phyloP scores from a whole-genome alignment of 2,113 vertebrate genomes.

The Mustelus asterias region DNA sequence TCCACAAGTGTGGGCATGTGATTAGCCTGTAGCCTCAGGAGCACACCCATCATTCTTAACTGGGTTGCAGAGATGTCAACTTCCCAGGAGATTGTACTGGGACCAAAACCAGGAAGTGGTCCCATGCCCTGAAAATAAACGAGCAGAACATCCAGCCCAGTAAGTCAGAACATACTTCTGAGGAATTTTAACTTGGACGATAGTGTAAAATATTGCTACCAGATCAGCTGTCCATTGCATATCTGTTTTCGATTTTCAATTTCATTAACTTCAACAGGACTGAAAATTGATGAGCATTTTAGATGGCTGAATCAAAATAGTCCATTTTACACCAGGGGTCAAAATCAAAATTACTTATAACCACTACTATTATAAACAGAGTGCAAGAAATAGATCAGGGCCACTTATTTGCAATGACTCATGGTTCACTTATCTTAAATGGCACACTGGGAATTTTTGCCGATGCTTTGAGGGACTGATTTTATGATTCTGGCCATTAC shows the following conservation, averaged over 20 bases:
- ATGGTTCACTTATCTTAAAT: neutral
- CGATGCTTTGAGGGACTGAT: neutral
- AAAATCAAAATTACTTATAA: neutral
- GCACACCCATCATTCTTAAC: too few species aligned
- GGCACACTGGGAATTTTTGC: neutral
- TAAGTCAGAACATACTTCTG: neutral
- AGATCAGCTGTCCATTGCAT: neutral
- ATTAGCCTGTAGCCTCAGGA: too few species aligned
- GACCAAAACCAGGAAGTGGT: too few species aligned
- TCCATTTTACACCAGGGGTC: neutral
- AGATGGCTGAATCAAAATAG: neutral
- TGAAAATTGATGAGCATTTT: neutral
- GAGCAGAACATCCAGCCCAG: too few species aligned
- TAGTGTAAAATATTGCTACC: neutral
- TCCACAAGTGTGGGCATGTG: too few species aligned
- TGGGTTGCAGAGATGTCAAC: too few species aligned
- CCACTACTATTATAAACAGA: neutral
- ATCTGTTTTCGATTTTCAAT: neutral
- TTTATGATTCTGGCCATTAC: neutral
- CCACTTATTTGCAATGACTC: neutral
- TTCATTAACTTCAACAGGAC: neutral
- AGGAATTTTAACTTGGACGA: neutral
- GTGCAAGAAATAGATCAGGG: neutral
- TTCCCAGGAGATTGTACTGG: too few species aligned
- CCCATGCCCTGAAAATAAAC: too few species aligned